Evolutionary conservation across 2,888 invertebrate genomes (phyloP), one percentile per base, ranked within the genome.

Genomic region (Pandemis corylana): DNA sequence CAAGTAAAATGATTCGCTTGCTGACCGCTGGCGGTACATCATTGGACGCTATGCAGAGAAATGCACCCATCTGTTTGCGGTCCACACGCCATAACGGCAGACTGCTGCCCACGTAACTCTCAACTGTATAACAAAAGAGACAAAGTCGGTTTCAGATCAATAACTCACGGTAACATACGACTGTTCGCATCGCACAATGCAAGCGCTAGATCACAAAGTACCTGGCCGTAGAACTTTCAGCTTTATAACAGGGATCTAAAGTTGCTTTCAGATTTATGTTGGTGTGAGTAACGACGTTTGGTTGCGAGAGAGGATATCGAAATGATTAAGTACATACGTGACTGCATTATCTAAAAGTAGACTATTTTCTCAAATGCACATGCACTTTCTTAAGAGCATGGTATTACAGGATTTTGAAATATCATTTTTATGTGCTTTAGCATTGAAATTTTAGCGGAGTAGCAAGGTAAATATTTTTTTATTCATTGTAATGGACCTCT

Each of bases 11-110:
- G 82, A 98, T 98, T 81, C 98, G 94, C 89, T 98, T 98, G 95
- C 97, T 98, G 84, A 98, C 98, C 9, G 98, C 97, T 6, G 98
- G 98, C 44, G 98, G 98, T 62, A 98, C 98, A 89, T 98, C 98
- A 88, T 98, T 98, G 85, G 97, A 97, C 13, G 98, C 98, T 84
- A 98, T 98, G 94, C 98, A 98, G 82, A 98, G 96, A 90, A 98
- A 98, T 46, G 97, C 97, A 53, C 98, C 98, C 97, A 98, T 98
- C 95, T 98, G 98, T 83, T 97, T 96, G 69, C 98, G 95, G 85
- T 98, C 97, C 83, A 98, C 96, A 77, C 97, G 96, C 94, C 97
- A 95, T 83, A 98, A 78, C 0, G 91, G 90, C 62, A 94, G 82
- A 0, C 92, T 89, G 70, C 90, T 91, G 77, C 98, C 98, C 82